phyloP scores from a whole-genome alignment of 53 echinoderm and acorn worm genomes.

The Holothuria scabra region DNA sequence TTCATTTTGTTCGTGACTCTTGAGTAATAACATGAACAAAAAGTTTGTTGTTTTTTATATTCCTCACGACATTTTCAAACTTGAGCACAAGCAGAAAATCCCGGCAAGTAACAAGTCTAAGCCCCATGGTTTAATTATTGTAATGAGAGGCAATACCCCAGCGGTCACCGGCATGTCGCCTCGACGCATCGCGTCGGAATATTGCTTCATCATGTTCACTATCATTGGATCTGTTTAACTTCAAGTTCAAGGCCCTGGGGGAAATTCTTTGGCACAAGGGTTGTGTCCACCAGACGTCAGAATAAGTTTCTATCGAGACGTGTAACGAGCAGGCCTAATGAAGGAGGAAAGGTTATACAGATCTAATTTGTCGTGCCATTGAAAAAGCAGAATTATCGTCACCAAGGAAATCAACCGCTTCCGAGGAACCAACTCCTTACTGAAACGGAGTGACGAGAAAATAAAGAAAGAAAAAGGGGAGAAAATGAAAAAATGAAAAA shows the following conservation, averaged over 20 bases:
- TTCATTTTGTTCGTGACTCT: conserved; percentile 7
- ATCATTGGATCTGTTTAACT: conserved; percentile 17
- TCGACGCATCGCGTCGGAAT: conserved; percentile 25
- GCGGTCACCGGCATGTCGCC: conserved; percentile 34
- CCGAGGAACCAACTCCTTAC: not conserved
- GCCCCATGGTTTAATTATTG: conserved; percentile 45
- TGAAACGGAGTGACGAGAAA: not conserved
- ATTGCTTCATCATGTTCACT: conserved; percentile 27
- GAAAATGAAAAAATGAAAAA: not conserved
- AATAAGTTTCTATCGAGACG: conserved; percentile 22
- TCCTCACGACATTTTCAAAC: too few species aligned
- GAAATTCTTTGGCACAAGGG: conserved; percentile 6
- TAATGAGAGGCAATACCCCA: conserved; percentile 44
- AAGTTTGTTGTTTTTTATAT: not conserved
- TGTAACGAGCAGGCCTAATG: conserved; percentile 43
- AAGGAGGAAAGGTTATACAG: conserved; percentile 46
- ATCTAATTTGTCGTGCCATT: conserved; percentile 44
- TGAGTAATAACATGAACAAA: conserved; percentile 14
- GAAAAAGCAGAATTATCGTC: conserved; percentile 22
- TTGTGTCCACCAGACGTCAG: conserved; percentile 38
- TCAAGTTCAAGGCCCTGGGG: conserved; percentile 53
- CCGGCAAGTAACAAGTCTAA: conserved; percentile 18
- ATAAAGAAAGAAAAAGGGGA: not conserved
- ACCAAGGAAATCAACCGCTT: conserved; percentile 22
- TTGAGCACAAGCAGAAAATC: not conserved